Evolutionary conservation across 2,888 invertebrate species (phyloP).

Genomic region (Geophilus truncorum): DNA sequence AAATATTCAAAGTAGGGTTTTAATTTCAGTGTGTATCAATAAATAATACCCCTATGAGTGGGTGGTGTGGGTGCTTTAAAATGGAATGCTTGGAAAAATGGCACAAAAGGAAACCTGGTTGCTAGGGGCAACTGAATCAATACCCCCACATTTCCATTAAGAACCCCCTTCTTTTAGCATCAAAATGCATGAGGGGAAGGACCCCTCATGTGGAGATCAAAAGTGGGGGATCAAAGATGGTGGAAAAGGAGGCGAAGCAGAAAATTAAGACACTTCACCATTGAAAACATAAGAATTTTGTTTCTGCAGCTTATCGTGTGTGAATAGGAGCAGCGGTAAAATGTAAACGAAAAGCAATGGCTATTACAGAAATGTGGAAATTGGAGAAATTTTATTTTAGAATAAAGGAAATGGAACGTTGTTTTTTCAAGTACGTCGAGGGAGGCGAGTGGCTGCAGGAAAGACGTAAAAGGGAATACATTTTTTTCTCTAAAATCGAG

Average conservation of each 20-base stretch:
- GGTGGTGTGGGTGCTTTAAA: neutral
- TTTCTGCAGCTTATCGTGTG: neutral
- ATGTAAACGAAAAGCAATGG: neutral
- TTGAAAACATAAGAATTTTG: conserved; percentile 20
- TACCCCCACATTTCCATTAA: conserved; percentile 15
- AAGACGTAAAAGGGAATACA: neutral
- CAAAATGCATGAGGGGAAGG: conserved; percentile 12
- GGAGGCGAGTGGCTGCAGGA: neutral
- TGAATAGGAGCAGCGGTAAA: neutral
- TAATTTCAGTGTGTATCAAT: neutral
- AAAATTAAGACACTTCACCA: conserved; percentile 20
- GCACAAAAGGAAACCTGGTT: neutral
- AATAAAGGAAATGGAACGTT: neutral
- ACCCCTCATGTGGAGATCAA: conserved; percentile 18
- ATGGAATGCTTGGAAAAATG: neutral
- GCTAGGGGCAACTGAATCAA: neutral
- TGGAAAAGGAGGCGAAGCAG: neutral
- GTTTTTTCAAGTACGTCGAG: neutral
- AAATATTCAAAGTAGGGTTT: neutral
- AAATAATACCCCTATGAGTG: neutral
- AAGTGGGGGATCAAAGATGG: conserved; percentile 19
- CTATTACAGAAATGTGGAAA: neutral
- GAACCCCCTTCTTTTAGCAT: conserved; percentile 5
- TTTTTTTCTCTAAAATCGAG: neutral
- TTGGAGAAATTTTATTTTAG: neutral